Evolutionary conservation across 2,797 vertebrate species (phyloP), one percentile per base, ranked within the genome.

Genomic region (Sebastes reedi): DNA sequence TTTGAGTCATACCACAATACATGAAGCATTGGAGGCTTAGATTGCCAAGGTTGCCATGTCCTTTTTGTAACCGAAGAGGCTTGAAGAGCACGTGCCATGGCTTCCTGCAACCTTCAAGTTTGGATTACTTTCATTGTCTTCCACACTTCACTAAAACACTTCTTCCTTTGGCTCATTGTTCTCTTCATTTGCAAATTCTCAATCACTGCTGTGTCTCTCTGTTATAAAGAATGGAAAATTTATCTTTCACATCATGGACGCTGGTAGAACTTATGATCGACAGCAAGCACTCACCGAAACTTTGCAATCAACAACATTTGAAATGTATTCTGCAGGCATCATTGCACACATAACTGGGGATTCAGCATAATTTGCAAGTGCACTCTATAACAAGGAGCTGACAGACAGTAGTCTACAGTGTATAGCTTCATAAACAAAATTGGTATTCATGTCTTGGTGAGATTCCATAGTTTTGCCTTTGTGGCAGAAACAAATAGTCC

Each of bases 291-390:
- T 75, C 67, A 58, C 72, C 64, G 58, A 32, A 80, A 83, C 75
- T 52, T 76, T 78, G 62, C 72, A 73, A 77, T 83, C 83, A 82
- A 62, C 72, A 84, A 67, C 55, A 76, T 84, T 83, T 85, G 66
- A 82, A 88, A 85, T 91, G 75, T 78, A 86, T 93, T 90, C 81
- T 87, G 77, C 62, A 77, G 66, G 88, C 87, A 83, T 90, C 77
- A 76, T 67, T 82, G 86, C 69, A 70, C 81, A 67, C 76, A 59
- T 84, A 88, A 89, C 88, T 77, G 70, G 67, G 66, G 74, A 81
- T 81, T 91, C 87, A 84, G 79, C 84, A 75, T 74, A 59, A 85
- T 88, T 80, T 84, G 22, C 39, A 58, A 62, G 67, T 61, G 36
- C 52, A 59, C 36, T 13, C 8, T 70, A 8, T 71, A 80, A 79